A percentile compares a stretch with the other conserved stretches of the same genome.
phyloP scores from a whole-genome alignment of 2,113 vertebrate species.

The Lates calcarifer region DNA sequence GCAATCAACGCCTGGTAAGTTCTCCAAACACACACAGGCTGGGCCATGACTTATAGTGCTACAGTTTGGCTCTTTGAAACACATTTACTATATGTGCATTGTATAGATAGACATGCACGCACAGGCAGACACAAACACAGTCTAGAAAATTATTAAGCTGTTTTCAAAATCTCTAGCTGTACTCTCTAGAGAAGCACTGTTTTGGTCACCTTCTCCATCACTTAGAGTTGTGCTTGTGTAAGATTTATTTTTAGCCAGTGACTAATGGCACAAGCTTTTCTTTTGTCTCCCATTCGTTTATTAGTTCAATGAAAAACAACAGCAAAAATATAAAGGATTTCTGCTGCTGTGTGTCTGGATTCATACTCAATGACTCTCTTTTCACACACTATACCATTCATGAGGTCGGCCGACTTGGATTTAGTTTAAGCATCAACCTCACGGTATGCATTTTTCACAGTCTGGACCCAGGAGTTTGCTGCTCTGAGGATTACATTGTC shows the following conservation, averaged over 20 bases:
- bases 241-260: conserved; percentile 68
- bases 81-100: conserved; percentile 28
- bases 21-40: conserved; percentile 40
- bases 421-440: not conserved
- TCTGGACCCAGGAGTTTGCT: conserved; percentile 14
- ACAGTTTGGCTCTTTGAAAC: conserved; percentile 30
- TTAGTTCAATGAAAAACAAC: conserved; percentile 55
- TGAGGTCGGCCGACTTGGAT: not conserved
- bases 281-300: conserved; percentile 13
- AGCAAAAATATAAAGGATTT: conserved; percentile 13
- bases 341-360: conserved; percentile 11
- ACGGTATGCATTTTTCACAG: conserved; percentile 32
- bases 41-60: conserved; percentile 38
- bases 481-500: conserved; percentile 15
- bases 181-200: conserved; percentile 50
- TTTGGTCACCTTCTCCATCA: conserved; percentile 71
- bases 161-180: conserved; percentile 46
- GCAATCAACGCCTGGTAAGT: conserved; percentile 50
- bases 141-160: conserved; percentile 48
- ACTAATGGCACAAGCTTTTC: conserved; percentile 54
- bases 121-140: conserved; percentile 1
- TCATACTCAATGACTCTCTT: conserved; percentile 21
- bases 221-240: conserved; percentile 22
- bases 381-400: not conserved
- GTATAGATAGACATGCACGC: not conserved